Base-by-base conservation (phyloP, 2,888 invertebrate species). In the Eumerus sabulonum region DNA sequence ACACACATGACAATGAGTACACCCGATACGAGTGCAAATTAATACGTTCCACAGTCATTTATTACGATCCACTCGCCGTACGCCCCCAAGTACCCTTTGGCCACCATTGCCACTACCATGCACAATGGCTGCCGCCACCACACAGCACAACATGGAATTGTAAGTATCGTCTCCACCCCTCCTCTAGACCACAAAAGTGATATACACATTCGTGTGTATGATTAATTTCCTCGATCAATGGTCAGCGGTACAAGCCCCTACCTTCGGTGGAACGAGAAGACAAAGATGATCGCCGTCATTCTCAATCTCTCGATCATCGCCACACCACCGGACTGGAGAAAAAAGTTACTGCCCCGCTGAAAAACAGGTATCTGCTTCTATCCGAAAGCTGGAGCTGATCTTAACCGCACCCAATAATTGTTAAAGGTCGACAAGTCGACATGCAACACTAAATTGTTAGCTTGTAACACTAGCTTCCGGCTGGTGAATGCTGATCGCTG, bases 221-320 rank as follows among this genome's bases (percentile, higher is more conserved):
- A 70, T 70, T 70, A 70, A 70, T 70, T 60, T 27, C 27, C 12
- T 35, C 54, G 70, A 70, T 70, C 60, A 60, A 70, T 70, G 60
- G 70, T 62, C 70, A 62, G 60, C 12, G 12, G 38, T 16, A 7
- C 27, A 27, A 4, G 27, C 3, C 27, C n/a, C n/a, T n/a, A 27
- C 7, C 27, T 4, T 27, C 27, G 27, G 47, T 16, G 16, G 17
- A 38, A 11, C 14, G 9, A 54, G n/a, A 27, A 7, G 27, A 27
- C 2, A 27, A 70, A 60, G 70, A 70, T 62, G 70, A 62, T 70
- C 70, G 70, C 70, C 70, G 70, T 70, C 70, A 70, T 70, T 70
- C 54, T 70, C 54, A 54, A 66, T 66, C 66, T 13, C 63, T 44
- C 18, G 17, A 53, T 40, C 59, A 38, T 19, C 14, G 44, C 35